A percentile compares a stretch with the other conserved stretches of the same genome.
phyloP scores from a whole-genome alignment of 2,113 vertebrate genomes.

The Sterrhoptilus dennistouni region DNA sequence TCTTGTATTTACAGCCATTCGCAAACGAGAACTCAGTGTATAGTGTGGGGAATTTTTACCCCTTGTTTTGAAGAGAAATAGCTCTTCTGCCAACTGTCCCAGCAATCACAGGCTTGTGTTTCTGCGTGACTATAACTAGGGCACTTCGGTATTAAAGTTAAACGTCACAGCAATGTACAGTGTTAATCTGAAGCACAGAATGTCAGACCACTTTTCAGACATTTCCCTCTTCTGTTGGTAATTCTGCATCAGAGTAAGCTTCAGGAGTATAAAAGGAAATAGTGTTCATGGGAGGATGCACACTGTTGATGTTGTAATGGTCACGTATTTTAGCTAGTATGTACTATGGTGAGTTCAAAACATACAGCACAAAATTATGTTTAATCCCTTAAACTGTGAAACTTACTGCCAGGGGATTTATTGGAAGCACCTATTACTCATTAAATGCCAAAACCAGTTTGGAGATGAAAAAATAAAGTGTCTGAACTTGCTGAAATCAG shows the following conservation, averaged over 20 bases:
- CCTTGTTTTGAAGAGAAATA: not conserved
- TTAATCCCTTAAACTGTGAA: not conserved
- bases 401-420: not conserved
- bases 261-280: not conserved
- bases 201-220: not conserved
- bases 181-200: not conserved
- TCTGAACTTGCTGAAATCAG: not conserved
- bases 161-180: not conserved
- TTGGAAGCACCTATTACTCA: not conserved
- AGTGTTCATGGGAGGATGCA: not conserved
- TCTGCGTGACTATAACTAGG: not conserved
- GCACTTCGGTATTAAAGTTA: not conserved
- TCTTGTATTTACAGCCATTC: not conserved
- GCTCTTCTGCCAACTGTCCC: not conserved
- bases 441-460: not conserved
- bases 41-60: not conserved
- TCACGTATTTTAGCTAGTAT: not conserved
- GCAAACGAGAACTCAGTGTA: not conserved
- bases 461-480: not conserved
- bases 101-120: not conserved
- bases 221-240: not conserved
- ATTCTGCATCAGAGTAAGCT: not conserved
- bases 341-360: not conserved
- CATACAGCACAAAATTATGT: not conserved
- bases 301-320: accelerated